Percentiles rank a stretch among this genome's conserved stretches.
Conservation (phyloP, 2,888 invertebrate species). For the Eubasilissa splendida region DNA sequence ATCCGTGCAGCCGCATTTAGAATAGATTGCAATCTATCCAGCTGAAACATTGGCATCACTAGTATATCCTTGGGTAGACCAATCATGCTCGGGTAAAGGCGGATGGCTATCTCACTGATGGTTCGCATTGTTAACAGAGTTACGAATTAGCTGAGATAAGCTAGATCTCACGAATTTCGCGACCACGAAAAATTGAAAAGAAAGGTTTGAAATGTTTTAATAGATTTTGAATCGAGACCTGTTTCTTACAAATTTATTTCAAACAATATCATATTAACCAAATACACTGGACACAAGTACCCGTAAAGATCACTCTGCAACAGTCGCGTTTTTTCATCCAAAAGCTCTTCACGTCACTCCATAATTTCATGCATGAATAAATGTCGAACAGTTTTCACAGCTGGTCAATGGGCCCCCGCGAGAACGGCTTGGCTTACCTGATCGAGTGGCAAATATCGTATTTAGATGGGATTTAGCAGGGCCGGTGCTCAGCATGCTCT, state of each 20-base stretch:
- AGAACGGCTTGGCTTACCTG: slow-evolving; percentile 19
- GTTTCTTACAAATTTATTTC: slow-evolving; percentile 3
- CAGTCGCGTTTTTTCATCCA: background rate
- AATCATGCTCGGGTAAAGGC: no score
- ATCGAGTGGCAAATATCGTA: slow-evolving; percentile 14
- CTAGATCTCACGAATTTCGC: no score
- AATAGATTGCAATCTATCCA: no score
- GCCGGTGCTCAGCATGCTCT: slow-evolving; percentile 20
- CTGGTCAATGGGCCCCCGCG: slow-evolving; percentile 21
- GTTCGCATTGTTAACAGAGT: no score
- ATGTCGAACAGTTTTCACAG: slow-evolving; percentile 12
- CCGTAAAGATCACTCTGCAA: slow-evolving; percentile 10
- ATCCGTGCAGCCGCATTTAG: no score
- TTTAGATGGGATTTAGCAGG: background rate
- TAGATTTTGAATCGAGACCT: no score
- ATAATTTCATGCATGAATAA: slow-evolving; percentile 21
- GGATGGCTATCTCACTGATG: no score
- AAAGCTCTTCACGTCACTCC: slow-evolving; percentile 22
- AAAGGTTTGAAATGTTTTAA: no score
- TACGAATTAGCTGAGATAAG: no score
- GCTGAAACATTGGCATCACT: no score
- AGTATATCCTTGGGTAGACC: no score
- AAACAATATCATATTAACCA: background rate
- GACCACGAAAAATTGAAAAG: no score
- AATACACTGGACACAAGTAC: background rate